A percentile compares a stretch with the other conserved stretches of the same genome.
Conservation (phyloP, 2,888 invertebrate genomes). For the Acleris cristana region DNA sequence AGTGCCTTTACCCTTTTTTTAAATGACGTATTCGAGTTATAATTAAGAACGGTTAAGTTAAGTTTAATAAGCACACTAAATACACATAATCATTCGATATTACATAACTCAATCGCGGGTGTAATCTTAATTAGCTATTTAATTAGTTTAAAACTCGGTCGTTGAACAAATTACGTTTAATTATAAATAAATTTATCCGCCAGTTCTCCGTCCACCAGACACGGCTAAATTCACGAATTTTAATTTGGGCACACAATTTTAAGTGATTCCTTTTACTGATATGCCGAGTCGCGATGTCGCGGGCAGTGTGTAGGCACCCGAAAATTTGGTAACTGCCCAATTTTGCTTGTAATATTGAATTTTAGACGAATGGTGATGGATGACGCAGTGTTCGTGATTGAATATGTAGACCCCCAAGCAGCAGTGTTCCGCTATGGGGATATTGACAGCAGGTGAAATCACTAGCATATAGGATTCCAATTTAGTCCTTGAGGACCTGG, state of each 20-base stretch:
- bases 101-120: conserved; percentile 18
- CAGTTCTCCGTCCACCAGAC: conserved; percentile 51
- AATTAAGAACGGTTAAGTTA: no score
- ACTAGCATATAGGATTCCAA: no score
- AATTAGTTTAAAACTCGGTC: conserved; percentile 45
- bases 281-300: conserved; percentile 49
- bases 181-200: conserved; percentile 61
- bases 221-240: conserved; percentile 74
- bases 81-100: neutral
- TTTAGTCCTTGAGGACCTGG: no score
- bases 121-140: conserved; percentile 35
- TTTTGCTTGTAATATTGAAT: neutral
- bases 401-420: no score
- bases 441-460: no score
- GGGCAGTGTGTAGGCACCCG: conserved; percentile 29
- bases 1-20: neutral
- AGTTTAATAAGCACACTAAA: no score
- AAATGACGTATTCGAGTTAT: no score
- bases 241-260: conserved; percentile 71
- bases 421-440: no score
- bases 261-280: conserved; percentile 69
- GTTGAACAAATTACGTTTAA: conserved; percentile 66
- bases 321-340: neutral
- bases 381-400: no score
- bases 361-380: neutral